Evolutionary conservation across 1,140 invertebrate genomes (phyloP).

Genomic region (Listronotus oregonensis): DNA sequence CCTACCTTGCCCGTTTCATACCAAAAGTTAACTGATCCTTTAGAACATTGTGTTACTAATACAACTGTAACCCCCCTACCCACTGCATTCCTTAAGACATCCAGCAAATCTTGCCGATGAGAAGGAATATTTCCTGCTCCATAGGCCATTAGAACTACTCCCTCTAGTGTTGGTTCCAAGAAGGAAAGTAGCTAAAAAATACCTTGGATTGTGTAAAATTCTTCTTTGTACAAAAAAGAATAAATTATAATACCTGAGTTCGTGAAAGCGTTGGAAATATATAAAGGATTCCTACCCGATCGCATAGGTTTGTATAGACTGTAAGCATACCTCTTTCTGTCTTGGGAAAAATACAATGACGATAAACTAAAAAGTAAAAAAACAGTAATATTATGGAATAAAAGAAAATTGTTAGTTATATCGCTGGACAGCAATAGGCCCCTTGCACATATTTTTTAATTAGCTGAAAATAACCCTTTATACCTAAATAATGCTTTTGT

Average conservation of each 20-base stretch:
- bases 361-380: slow-evolving; percentile 22
- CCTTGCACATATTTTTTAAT: too few species aligned
- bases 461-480: too few species aligned
- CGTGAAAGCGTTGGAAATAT: slow-evolving; percentile 31
- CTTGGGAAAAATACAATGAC: slow-evolving; percentile 15
- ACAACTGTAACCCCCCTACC: slow-evolving; percentile 85
- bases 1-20: slow-evolving; percentile 84
- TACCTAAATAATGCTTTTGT: too few species aligned
- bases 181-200: slow-evolving; percentile 71
- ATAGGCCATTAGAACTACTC: slow-evolving; percentile 90
- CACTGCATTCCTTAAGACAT: slow-evolving; percentile 74
- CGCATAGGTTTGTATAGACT: slow-evolving; percentile 24
- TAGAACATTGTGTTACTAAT: slow-evolving; percentile 89
- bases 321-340: slow-evolving; percentile 14
- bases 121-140: slow-evolving; percentile 91
- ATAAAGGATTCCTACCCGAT: slow-evolving; percentile 23
- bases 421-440: too few species aligned
- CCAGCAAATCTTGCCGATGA: slow-evolving; percentile 78
- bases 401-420: too few species aligned
- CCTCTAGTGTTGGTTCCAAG: slow-evolving; percentile 77
- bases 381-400: not conserved
- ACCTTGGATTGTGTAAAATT: too few species aligned
- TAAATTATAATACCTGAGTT: slow-evolving; percentile 20
- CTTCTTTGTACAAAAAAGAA: slow-evolving; percentile 10
- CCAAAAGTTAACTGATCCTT: slow-evolving; percentile 72